Evolutionary conservation across 2,113 vertebrate species (phyloP), one percentile per base, ranked within the genome.

Genomic region (Montifringilla adamsi): DNA sequence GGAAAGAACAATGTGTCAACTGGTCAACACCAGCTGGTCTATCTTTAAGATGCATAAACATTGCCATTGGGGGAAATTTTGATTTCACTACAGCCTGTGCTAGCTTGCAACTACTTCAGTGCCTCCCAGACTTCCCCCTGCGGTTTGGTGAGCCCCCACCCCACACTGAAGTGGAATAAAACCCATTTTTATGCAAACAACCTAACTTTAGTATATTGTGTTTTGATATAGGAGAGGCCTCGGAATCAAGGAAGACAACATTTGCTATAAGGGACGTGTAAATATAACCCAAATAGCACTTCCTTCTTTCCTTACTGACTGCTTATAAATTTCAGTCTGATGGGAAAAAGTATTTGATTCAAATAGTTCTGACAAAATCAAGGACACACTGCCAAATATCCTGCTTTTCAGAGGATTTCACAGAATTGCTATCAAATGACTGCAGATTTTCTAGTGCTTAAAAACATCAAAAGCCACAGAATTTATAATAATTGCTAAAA

Each of bases 281-380:
- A 93, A 87, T 23, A 44, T 10, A 89, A 46, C 14, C 18, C 43
- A 80, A 58, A 67, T 10, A 22, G 5, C 24, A 60, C 30, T 59
- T 89, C 53, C 53, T 84, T 74, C 41, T 77, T 69, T 85, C 52
- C n/a, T 59, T n/a, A 44, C 80, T 74, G 52, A 5, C 33, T 59
- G 39, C 64, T 92, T 67, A 41, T 37, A 56, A 43, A 75, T 74
- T 73, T 74, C 60, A 49, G 24, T 60, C 39, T n/a, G 11, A 43
- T 46, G 27, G 55, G 24, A 27, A 70, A 86, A 74, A 13, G 11
- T 44, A 26, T 14, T 49, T 70, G 24, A 67, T 86, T 84, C 44
- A 70, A 86, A 55, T 44, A 89, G 63, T 72, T 80, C 68, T 89
- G 50, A n/a, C 60, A 94, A 89, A 84, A 75, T n/a, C 56, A 70